Evolutionary conservation across 2,113 vertebrate species (phyloP).

Genomic region (Pseudorhombus dupliciocellatus): DNA sequence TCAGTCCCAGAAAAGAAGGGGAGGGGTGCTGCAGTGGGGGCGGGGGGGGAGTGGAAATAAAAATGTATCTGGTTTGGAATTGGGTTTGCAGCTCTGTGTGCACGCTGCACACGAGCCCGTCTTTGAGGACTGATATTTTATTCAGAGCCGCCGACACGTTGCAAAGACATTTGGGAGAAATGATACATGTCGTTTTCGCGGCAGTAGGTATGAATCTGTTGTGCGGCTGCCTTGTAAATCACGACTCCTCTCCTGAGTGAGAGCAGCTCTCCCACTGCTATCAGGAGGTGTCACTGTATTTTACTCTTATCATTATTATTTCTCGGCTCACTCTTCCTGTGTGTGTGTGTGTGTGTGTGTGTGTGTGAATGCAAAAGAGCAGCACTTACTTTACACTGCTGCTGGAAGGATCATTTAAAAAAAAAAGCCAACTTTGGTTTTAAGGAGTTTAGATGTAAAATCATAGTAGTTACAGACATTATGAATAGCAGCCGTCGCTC

Average conservation of each 20-base stretch:
- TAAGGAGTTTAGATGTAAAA: neutral
- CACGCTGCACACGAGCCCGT: constrained; percentile 41
- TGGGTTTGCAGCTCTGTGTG: constrained; percentile 46
- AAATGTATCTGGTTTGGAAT: constrained; percentile 59
- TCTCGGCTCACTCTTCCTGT: neutral
- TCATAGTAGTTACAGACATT: constrained; percentile 28
- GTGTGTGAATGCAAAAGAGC: neutral
- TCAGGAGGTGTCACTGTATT: constrained; percentile 15
- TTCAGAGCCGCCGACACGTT: constrained; percentile 50
- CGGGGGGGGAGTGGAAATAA: constrained; percentile 29
- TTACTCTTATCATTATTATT: constrained; percentile 24
- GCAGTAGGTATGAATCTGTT: constrained; percentile 48
- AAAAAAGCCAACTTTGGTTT: neutral
- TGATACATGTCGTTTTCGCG: constrained; percentile 56
- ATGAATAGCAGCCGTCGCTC: constrained; percentile 41
- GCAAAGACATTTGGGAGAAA: constrained; percentile 59
- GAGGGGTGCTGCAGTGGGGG: constrained; percentile 3
- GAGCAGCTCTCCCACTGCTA: constrained; percentile 25
- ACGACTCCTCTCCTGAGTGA: constrained; percentile 29
- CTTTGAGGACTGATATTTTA: constrained; percentile 59
- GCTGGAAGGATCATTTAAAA: neutral
- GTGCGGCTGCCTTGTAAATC: constrained; percentile 49
- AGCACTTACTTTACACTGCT: neutral
- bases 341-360: neutral
- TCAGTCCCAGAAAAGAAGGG: constrained; percentile 17